phyloP scores from a whole-genome alignment of 1,140 invertebrate genomes.

The Papilio xuthus region DNA sequence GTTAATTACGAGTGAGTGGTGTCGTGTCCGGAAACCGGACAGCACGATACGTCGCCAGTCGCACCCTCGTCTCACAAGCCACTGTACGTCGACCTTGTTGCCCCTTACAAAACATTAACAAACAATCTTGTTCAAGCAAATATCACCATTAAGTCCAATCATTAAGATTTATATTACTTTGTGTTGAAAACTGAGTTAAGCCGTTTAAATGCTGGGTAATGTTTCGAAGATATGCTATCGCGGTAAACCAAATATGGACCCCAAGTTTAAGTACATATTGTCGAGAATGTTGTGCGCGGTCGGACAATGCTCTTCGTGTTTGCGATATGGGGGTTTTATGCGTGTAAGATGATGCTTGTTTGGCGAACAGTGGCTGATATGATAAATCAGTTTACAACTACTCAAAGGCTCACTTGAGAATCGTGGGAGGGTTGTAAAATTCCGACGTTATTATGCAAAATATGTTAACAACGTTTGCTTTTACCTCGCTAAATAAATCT shows the following conservation, averaged over 20 bases:
- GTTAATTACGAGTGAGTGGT: conserved; percentile 68
- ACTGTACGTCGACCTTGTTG: conserved; percentile 51
- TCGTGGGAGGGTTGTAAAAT: conserved; percentile 63
- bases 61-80: conserved; percentile 71
- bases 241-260: conserved; percentile 65
- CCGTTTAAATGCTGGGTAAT: conserved; percentile 43
- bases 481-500: neutral
- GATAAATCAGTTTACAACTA: conserved; percentile 79
- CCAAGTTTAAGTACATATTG: conserved; percentile 62
- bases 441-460: conserved; percentile 4
- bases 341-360: conserved; percentile 80
- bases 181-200: conserved; percentile 40
- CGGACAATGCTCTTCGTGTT: conserved; percentile 47
- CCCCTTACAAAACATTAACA: conserved; percentile 38
- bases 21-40: conserved; percentile 77
- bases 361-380: conserved; percentile 74
- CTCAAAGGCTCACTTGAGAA: conserved; percentile 71
- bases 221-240: conserved; percentile 55
- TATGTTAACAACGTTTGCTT: conserved; percentile 10
- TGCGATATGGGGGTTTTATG: conserved; percentile 74
- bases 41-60: conserved; percentile 64
- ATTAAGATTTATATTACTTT: conserved; percentile 48
- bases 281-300: conserved; percentile 61
- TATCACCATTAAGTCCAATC: conserved; percentile 45
- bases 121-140: conserved; percentile 41